Evolutionary conservation across 2,888 invertebrate species (phyloP).

Genomic region (Drosophila rellima): DNA sequence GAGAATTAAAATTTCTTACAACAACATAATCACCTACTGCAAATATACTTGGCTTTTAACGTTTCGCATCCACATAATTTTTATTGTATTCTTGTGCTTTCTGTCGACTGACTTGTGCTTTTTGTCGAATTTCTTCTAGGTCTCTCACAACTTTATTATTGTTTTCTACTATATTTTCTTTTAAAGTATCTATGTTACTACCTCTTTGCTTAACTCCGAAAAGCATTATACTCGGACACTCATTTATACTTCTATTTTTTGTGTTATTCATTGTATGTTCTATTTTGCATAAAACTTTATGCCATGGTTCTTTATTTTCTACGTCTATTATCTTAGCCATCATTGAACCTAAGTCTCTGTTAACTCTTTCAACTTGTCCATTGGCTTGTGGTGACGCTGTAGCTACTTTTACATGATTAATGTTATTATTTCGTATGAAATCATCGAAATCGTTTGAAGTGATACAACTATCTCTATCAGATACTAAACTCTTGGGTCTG

Average conservation of each 20-base stretch:
- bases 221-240: background rate
- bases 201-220: background rate
- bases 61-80: background rate
- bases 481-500: background rate
- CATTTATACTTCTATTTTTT: background rate
- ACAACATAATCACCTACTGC: background rate
- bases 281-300: background rate
- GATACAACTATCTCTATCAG: background rate
- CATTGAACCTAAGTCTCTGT: background rate
- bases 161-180: background rate
- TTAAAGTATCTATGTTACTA: background rate
- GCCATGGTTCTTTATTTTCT: background rate
- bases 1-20: background rate
- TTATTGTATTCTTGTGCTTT: background rate
- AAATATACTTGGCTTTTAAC: slow-evolving; percentile 2
- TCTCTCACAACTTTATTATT: background rate
- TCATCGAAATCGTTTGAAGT: background rate
- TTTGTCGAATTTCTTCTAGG: background rate
- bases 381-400: background rate
- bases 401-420: background rate
- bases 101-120: background rate
- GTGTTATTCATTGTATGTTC: background rate
- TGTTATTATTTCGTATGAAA: background rate
- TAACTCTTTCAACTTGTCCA: background rate
- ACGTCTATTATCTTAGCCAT: background rate